Conservation (phyloP, 2,888 invertebrate genomes). For the Eledona agricola region DNA sequence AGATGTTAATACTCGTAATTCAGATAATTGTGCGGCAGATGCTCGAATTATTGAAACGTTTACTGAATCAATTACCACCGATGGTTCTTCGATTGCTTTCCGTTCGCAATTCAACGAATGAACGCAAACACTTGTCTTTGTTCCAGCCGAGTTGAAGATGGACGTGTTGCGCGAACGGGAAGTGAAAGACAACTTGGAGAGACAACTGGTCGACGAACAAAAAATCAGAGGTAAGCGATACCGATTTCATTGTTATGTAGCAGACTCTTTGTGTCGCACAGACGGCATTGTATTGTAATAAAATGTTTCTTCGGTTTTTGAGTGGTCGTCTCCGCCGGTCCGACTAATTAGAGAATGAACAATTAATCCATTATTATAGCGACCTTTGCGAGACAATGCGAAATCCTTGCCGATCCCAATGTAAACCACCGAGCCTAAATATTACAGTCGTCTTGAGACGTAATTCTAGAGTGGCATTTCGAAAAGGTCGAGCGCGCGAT, state of each 20-base stretch:
- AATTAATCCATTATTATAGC: conserved; percentile 27
- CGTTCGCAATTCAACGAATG: not conserved
- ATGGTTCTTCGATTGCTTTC: too few relatives aligned
- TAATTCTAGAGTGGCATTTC: conserved; percentile 51
- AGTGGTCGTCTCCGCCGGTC: conserved; percentile 23
- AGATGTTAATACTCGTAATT: conserved; percentile 43
- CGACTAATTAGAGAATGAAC: conserved; percentile 26
- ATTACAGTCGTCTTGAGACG: conserved; percentile 44
- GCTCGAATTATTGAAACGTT: conserved; percentile 27
- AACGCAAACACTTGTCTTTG: conserved; percentile 51
- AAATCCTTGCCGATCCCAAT: conserved; percentile 12
- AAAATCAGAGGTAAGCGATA: conserved; percentile 88
- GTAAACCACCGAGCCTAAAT: conserved; percentile 30
- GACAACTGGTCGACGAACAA: conserved; percentile 92
- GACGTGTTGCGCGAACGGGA: conserved; percentile 92
- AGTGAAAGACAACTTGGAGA: conserved; percentile 91
- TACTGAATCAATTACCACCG: conserved; percentile 17
- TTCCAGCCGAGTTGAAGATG: conserved; percentile 95
- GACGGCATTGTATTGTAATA: conserved; percentile 45
- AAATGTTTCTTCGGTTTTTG: conserved; percentile 23
- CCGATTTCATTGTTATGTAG: conserved; percentile 34
- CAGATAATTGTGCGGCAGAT: conserved; percentile 39
- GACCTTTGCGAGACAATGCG: conserved; percentile 25
- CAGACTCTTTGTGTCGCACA: conserved; percentile 49
- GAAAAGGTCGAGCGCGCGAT: conserved; percentile 53